phyloP scores from a whole-genome alignment of 2,888 invertebrate genomes.

The Lacanobia oleracea region DNA sequence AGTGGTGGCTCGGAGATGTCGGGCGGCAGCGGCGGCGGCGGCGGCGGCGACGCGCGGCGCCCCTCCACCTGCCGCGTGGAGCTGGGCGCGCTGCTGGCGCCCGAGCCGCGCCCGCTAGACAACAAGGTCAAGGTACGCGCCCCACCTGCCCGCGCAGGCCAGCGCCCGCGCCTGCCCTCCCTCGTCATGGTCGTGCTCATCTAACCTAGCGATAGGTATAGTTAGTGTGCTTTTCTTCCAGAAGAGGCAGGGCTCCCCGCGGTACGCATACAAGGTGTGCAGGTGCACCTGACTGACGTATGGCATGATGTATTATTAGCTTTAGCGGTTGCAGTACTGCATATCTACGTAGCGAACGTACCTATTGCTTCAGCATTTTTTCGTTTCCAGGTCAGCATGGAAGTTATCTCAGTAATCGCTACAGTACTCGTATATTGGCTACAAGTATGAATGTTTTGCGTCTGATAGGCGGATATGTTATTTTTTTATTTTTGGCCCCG shows the following conservation, averaged over 20 bases:
- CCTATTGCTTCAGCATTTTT: constrained; percentile 57
- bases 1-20: constrained; percentile 86
- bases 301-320: constrained; percentile 65
- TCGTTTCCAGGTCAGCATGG: constrained; percentile 53
- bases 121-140: constrained; percentile 93
- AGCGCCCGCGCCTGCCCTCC: constrained; percentile 2
- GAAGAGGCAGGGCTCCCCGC: constrained; percentile 56
- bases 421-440: constrained; percentile 24
- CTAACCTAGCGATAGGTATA: constrained; percentile 39
- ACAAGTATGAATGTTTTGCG: constrained; percentile 35
- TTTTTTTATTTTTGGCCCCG: constrained; percentile 39
- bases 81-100: constrained; percentile 91
- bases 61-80: constrained; percentile 90
- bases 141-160: constrained; percentile 14
- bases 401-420: constrained; percentile 36
- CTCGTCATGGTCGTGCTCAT: constrained; percentile 6
- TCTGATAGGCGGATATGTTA: constrained; percentile 38
- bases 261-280: constrained; percentile 63
- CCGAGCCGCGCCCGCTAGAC: constrained; percentile 92
- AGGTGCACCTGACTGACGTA: constrained; percentile 64
- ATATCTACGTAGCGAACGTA: constrained; percentile 51
- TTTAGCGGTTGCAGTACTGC: constrained; percentile 54
- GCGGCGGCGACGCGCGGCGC: constrained; percentile 80
- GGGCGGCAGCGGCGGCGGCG: constrained; percentile 84
- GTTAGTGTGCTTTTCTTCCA: constrained; percentile 58